Conservation (phyloP, 2,888 invertebrate species). For the Ophioninae sp. region DNA sequence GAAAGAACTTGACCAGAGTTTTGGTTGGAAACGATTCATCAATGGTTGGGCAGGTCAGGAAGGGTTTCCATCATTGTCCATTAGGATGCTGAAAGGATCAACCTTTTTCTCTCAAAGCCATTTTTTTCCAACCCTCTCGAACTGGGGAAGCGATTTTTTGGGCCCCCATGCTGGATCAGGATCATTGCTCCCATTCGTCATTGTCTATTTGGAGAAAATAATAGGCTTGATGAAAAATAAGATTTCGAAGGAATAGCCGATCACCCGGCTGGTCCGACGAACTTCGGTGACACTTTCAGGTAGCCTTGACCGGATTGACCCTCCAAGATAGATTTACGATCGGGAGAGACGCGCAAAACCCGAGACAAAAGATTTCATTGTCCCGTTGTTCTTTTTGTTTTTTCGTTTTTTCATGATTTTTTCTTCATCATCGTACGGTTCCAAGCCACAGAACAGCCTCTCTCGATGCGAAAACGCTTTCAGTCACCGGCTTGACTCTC, state of each 20-base stretch:
- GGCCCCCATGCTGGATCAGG: conserved; percentile 20
- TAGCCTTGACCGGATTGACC: conserved; percentile 52
- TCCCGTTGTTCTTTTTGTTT: conserved; percentile 63
- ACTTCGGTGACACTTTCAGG: conserved; percentile 27
- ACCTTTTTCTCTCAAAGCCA: not conserved
- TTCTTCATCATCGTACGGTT: conserved; percentile 36
- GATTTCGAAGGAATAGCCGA: conserved; percentile 1
- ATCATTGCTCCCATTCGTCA: conserved; percentile 39
- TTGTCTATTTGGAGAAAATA: conserved; percentile 47
- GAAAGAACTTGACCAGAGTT: not conserved
- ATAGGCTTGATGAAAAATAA: conserved; percentile 54
- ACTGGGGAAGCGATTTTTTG: conserved; percentile 4
- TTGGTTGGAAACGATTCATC: conserved; percentile 5
- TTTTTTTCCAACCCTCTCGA: conserved; percentile 27
- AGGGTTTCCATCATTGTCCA: conserved; percentile 74
- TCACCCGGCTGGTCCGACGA: too few relatives aligned
- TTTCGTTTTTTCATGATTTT: too few relatives aligned
- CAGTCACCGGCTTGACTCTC: conserved; percentile 56
- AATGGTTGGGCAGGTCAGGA: conserved; percentile 19
- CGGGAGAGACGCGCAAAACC: conserved; percentile 11
- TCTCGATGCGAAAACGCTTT: conserved; percentile 49
- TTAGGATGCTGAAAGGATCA: conserved; percentile 65
- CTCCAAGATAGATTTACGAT: conserved; percentile 50
- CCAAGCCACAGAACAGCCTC: conserved; percentile 44
- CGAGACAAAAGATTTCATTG: conserved; percentile 59